Conservation (phyloP, 2,113 vertebrate species). For the Toxotes jaculatrix region DNA sequence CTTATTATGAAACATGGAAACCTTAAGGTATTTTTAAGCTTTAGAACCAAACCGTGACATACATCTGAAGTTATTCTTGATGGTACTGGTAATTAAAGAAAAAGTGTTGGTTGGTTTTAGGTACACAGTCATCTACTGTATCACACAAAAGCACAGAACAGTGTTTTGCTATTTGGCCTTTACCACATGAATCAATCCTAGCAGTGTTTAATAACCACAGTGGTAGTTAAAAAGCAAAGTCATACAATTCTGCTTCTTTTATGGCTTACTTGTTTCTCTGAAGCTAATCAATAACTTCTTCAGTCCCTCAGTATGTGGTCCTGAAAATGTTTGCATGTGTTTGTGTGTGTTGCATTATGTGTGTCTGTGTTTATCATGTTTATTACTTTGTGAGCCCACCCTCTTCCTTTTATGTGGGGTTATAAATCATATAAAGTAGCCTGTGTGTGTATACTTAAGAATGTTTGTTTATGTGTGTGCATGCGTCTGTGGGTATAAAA, state of each 20-base stretch:
- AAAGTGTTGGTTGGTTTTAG: neutral
- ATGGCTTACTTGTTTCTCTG: conserved; percentile 40
- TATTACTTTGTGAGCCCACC: conserved; percentile 45
- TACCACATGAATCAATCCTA: neutral
- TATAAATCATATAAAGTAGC: conserved; percentile 57
- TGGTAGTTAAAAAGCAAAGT: conserved; percentile 50
- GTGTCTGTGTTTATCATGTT: conserved; percentile 60
- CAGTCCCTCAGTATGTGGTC: conserved; percentile 19
- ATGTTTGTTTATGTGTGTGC: neutral
- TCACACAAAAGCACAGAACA: neutral
- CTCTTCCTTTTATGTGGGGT: conserved; percentile 54
- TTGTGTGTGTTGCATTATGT: conserved; percentile 11
- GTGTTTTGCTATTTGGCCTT: neutral
- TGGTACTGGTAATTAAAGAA: neutral
- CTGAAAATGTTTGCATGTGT: conserved; percentile 37
- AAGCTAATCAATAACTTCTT: conserved; percentile 60
- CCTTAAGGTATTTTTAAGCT: neutral
- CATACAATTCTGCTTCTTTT: conserved; percentile 42
- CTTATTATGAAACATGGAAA: conserved; percentile 14
- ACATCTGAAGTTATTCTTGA: neutral
- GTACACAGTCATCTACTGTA: neutral
- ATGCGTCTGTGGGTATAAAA: conserved; percentile 22
- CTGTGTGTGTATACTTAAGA: conserved; percentile 9
- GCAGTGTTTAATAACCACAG: conserved; percentile 30
- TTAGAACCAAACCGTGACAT: neutral